Evolutionary conservation across 2,888 invertebrate genomes (phyloP), one percentile per base, ranked within the genome.

Genomic region (Drosophila mayaguana): DNA sequence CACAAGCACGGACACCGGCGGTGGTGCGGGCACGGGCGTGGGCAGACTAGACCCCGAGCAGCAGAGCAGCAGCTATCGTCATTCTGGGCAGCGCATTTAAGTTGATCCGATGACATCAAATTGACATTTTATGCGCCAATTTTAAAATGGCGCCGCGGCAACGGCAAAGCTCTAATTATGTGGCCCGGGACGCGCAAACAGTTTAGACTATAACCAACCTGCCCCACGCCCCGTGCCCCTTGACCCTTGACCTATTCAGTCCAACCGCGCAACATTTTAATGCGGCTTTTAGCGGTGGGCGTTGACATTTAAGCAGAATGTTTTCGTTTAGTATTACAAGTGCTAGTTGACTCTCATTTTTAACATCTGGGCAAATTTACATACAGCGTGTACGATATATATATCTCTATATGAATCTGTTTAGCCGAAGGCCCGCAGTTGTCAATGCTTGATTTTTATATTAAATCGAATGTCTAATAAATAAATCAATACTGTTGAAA

Each of bases 81-180:
- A 71, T 56, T 65, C 57, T 53, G 70, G 61, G 46, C 69, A 69
- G 72, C 75, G 68, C 88, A 88, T 87, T 87, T 90, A 90, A 90
- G 90, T 81, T 87, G 90, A 87, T 87, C 89, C 86, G 88, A 90
- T 90, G 90, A 89, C 86, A 87, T 87, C 84, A 87, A 89, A 87
- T 87, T 90, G 90, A 80, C 90, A 87, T 87, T 87, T 87, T 87
- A 87, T 87, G 86, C 88, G 86, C 87, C 86, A 87, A 90, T 87
- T 89, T 83, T 76, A 89, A 89, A 87, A 86, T 74, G 72, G 62
- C 53, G 61, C 68, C 71, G 65, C 61, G 69, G 66, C 69, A 43
- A 63, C 82, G 67, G 65, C 67, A 62, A 83, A 78, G 63, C 83
- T 88, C 65, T 83, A 86, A 83, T 83, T 83, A 83, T 88, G 87